Conservation (phyloP, 2,113 vertebrate genomes). For the Rattus norvegicus region DNA sequence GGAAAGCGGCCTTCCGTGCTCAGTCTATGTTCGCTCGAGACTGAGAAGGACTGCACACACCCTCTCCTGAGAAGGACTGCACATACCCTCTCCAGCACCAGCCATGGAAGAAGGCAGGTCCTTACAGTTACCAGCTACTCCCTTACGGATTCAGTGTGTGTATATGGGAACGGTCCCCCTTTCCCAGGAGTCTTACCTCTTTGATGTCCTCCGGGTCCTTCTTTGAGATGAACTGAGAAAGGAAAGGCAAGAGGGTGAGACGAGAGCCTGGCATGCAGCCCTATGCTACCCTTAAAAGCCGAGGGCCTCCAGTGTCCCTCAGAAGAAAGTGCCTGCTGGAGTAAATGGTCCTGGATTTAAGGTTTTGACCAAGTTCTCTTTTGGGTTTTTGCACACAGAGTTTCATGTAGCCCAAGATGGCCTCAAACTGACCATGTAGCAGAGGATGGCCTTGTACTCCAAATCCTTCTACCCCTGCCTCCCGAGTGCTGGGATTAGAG, state of each 20-base stretch:
- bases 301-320: not conserved
- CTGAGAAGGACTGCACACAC: no score
- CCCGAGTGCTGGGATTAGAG: not conserved
- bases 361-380: not conserved
- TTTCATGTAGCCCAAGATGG: not conserved
- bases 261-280: not conserved
- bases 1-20: not conserved
- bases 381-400: not conserved
- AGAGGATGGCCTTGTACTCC: not conserved
- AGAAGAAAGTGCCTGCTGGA: not conserved
- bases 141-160: not conserved
- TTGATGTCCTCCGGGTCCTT: constrained; percentile 91
- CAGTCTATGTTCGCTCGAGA: no score
- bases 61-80: no score
- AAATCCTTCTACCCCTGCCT: not conserved
- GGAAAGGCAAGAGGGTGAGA: not conserved
- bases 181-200: constrained; percentile 85
- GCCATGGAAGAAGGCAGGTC: not conserved
- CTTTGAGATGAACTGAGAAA: constrained; percentile 92
- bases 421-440: not conserved
- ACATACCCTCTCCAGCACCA: not conserved
- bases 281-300: not conserved
- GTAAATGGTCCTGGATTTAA: not conserved
- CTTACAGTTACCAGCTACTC: not conserved
- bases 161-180: not conserved